A percentile compares a stretch with the other conserved stretches of the same genome.
Conservation (phyloP, 2,888 invertebrate genomes). For the Dysmachus trigonus region DNA sequence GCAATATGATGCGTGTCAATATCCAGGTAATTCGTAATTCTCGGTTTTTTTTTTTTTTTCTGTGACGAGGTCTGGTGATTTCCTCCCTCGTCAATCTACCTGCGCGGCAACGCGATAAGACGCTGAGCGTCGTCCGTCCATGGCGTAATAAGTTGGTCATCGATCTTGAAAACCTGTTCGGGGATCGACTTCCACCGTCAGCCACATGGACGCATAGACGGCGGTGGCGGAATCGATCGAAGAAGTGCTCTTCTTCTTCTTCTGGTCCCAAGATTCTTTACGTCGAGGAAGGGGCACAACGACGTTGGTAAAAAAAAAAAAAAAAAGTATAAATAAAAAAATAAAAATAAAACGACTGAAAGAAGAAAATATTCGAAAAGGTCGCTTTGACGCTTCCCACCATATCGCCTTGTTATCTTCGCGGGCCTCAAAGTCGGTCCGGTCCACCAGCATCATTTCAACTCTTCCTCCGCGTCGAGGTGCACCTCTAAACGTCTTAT, state of each 20-base stretch:
- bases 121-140: slow-evolving; percentile 10
- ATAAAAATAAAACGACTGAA: neutral
- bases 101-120: slow-evolving; percentile 4
- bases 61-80: neutral
- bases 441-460: slow-evolving; percentile 34
- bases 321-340: neutral
- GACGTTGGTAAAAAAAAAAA: neutral
- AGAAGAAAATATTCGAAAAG: slow-evolving; percentile 37
- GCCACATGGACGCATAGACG: neutral
- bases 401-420: slow-evolving; percentile 44
- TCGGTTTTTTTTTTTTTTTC: neutral
- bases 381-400: slow-evolving; percentile 45
- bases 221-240: neutral
- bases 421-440: slow-evolving; percentile 27
- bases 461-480: slow-evolving; percentile 27
- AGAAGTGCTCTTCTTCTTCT: neutral
- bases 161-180: slow-evolving; percentile 44
- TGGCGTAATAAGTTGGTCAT: slow-evolving; percentile 47
- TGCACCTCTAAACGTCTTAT: slow-evolving; percentile 36
- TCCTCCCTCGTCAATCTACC: slow-evolving; percentile 42
- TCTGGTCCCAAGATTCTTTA: neutral
- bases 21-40: slow-evolving; percentile 32
- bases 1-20: slow-evolving; percentile 35
- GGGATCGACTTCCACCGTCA: slow-evolving; percentile 5
- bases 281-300: neutral